Conservation (phyloP, 2,797 vertebrate genomes). For the Oreortyx pictus region DNA sequence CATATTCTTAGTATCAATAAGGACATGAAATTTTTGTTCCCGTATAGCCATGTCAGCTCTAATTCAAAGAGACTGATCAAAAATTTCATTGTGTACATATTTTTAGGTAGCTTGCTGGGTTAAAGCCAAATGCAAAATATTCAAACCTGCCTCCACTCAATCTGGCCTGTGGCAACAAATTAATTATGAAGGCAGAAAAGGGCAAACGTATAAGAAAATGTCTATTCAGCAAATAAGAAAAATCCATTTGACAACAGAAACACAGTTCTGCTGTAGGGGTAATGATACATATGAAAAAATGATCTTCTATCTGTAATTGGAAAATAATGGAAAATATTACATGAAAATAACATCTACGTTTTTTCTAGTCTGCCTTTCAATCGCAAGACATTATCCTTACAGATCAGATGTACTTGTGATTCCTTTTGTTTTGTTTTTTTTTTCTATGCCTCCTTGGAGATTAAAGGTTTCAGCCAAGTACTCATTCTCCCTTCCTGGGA, state of each 20-base stretch:
- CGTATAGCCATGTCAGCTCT: neutral
- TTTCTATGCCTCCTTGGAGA: neutral
- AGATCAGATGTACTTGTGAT: neutral
- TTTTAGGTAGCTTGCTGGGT: neutral
- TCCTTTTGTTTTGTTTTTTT: neutral
- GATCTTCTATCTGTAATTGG: neutral
- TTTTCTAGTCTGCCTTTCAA: neutral
- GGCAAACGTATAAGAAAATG: neutral
- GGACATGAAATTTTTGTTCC: neutral
- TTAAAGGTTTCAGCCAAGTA: fast-evolving
- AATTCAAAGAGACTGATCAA: neutral
- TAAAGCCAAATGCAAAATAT: neutral
- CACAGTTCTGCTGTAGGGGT: neutral
- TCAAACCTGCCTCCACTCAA: neutral
- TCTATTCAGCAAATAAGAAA: neutral
- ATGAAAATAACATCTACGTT: neutral
- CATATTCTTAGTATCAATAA: neutral
- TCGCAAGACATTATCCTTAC: neutral
- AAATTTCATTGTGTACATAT: neutral
- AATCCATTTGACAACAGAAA: neutral
- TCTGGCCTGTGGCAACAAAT: neutral
- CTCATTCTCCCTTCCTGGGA: neutral
- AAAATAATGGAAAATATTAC: neutral
- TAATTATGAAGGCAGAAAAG: neutral
- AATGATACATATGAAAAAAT: neutral